Evolutionary conservation across 2,113 vertebrate species (phyloP).

Genomic region (Syngnathus floridae): DNA sequence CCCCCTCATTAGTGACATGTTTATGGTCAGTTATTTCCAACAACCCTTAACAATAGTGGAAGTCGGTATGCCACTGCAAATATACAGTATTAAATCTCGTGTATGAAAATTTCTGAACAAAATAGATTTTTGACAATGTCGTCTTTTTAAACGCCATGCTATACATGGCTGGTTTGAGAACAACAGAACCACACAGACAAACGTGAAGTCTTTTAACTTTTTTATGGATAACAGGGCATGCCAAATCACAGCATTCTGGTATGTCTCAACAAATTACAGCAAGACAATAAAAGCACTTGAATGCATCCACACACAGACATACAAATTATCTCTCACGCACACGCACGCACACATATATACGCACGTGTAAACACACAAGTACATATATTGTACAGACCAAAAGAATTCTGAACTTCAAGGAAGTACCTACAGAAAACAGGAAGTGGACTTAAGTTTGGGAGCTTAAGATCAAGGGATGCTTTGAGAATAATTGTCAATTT

Average conservation of each 20-base stretch:
- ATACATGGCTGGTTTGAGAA: not conserved
- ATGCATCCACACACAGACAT: slow-evolving; percentile 25
- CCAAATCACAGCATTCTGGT: slow-evolving; percentile 64
- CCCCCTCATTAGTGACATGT: too few species aligned
- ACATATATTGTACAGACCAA: slow-evolving; percentile 28
- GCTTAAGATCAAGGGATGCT: too few species aligned
- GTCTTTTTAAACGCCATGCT: too few species aligned
- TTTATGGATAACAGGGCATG: slow-evolving; percentile 49
- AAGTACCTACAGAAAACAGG: slow-evolving; percentile 65
- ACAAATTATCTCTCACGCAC: slow-evolving; percentile 5
- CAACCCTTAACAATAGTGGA: too few species aligned
- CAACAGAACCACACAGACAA: slow-evolving; percentile 17
- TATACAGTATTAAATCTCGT: too few species aligned
- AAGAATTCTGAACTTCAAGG: slow-evolving; percentile 61
- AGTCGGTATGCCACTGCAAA: too few species aligned
- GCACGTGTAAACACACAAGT: slow-evolving; percentile 1
- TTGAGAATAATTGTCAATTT: too few species aligned
- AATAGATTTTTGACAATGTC: too few species aligned
- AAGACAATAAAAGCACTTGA: slow-evolving; percentile 43
- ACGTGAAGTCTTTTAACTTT: slow-evolving; percentile 23
- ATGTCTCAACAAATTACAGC: slow-evolving; percentile 53
- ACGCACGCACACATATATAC: slow-evolving; percentile 13
- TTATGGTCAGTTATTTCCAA: too few species aligned
- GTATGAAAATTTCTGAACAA: too few species aligned
- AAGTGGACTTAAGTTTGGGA: slow-evolving; percentile 9